Evolutionary conservation across 2,888 invertebrate genomes (phyloP), one percentile per base, ranked within the genome.

Genomic region (Plemyria rubiginata): DNA sequence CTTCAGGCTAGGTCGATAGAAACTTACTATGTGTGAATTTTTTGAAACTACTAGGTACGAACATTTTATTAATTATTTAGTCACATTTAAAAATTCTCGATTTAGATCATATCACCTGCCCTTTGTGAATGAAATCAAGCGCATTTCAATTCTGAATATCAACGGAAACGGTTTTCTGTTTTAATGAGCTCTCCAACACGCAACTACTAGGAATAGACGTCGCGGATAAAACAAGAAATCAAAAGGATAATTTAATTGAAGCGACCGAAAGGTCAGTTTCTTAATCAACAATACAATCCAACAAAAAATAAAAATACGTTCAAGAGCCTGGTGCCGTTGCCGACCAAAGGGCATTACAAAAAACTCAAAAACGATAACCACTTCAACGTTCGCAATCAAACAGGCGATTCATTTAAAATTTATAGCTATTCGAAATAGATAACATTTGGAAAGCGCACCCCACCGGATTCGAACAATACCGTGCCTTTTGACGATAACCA

Each of bases 351-450:
- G 56, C 73, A 72, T 74, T 73, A 45, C 15, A 45, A 45, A 45
- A 45, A 45, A 45, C 11, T 68, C 70, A 66, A 74, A 80, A 77
- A 74, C 76, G 77, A 78, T 79, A 79, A 72, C 76, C 75, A 73
- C 76, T 76, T 76, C 75, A 76, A 73, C 78, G 76, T 78, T 77
- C 60, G 77, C 82, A 82, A 84, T 84, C 84, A 80, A 75, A 77
- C 73, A 74, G 76, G 78, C 67, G 78, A 79, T 85, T 86, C 83
- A 81, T 81, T 79, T 76, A 74, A 79, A 84, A 84, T 85, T 85
- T 83, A 86, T 79, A 77, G 78, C 75, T 75, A 74, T 78, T 78
- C 68, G 73, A 76, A 77, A 76, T 74, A 75, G 77, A 79, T 79
- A 79, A 77, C 78, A 79, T 76, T 78, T 70, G 76, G 73, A 74